phyloP scores from a whole-genome alignment of 2,797 vertebrate species.

The Anguilla obscura region DNA sequence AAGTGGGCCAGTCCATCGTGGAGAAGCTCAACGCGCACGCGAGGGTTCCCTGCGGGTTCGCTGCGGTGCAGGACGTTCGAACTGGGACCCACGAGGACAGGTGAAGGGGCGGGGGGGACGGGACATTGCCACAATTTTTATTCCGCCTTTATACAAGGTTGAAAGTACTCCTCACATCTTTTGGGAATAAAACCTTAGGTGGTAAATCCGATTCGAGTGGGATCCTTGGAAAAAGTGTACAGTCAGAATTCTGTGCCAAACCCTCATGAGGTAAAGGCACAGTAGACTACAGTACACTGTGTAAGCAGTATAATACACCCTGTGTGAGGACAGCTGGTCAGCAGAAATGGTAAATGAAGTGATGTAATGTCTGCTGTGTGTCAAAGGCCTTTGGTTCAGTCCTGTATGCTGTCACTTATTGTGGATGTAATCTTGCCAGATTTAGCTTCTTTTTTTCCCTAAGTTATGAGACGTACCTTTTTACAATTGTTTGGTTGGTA shows the following conservation, averaged over 20 bases:
- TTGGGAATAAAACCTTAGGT: too few species aligned
- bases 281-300: too few species aligned
- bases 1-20: conserved; percentile 81
- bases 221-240: too few species aligned
- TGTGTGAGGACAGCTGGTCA: too few species aligned
- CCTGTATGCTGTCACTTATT: neutral
- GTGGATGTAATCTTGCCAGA: neutral
- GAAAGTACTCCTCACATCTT: neutral
- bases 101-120: conserved; percentile 47
- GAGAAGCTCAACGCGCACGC: conserved; percentile 79
- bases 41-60: conserved; percentile 81
- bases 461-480: neutral
- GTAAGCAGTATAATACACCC: too few species aligned
- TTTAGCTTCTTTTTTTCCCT: neutral
- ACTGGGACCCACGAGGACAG: conserved; percentile 81
- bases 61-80: conserved; percentile 80
- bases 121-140: neutral
- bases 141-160: neutral
- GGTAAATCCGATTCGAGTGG: neutral
- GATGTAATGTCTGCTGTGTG: neutral
- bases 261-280: too few species aligned
- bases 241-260: too few species aligned
- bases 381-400: neutral
- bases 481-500: neutral
- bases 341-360: neutral